phyloP scores from a whole-genome alignment of 1,140 invertebrate species.

The Leptestheria dahalacensis region DNA sequence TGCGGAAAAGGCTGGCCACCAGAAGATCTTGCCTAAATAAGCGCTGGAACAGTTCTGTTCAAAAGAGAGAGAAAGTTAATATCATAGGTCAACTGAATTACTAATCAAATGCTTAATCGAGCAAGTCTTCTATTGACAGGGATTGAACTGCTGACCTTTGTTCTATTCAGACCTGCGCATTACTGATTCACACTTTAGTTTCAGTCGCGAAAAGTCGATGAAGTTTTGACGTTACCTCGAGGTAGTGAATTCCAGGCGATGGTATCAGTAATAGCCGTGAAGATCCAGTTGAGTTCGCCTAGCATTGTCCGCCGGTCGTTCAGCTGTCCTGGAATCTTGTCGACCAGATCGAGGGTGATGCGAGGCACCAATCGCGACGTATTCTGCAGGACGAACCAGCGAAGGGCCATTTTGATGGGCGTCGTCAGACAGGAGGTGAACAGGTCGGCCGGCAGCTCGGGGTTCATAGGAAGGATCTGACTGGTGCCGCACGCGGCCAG shows the following conservation, averaged over 20 bases:
- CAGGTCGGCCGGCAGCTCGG: constrained; percentile 94
- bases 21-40: constrained; percentile 93
- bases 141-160: no score
- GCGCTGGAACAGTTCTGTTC: constrained; percentile 81
- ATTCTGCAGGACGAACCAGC: constrained; percentile 70
- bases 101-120: neutral
- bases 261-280: constrained; percentile 99
- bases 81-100: neutral
- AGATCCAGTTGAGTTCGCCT: constrained; percentile 99
- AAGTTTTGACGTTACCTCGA: constrained; percentile 36
- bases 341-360: constrained; percentile 66
- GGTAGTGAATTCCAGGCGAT: constrained; percentile 97
- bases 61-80: constrained; percentile 16
- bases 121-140: no score
- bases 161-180: no score
- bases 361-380: constrained; percentile 63
- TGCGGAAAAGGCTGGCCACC: constrained; percentile 94
- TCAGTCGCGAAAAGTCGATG: neutral
- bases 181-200: no score
- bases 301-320: constrained; percentile 93
- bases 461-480: constrained; percentile 92
- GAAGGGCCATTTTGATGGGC: constrained; percentile 56
- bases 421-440: constrained; percentile 97
- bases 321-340: constrained; percentile 90
- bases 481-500: constrained; percentile 81